Percentiles rank a stretch among this genome's conserved stretches.
Evolutionary conservation across 2,797 vertebrate species (phyloP).

Genomic region (Hirundo rustica): DNA sequence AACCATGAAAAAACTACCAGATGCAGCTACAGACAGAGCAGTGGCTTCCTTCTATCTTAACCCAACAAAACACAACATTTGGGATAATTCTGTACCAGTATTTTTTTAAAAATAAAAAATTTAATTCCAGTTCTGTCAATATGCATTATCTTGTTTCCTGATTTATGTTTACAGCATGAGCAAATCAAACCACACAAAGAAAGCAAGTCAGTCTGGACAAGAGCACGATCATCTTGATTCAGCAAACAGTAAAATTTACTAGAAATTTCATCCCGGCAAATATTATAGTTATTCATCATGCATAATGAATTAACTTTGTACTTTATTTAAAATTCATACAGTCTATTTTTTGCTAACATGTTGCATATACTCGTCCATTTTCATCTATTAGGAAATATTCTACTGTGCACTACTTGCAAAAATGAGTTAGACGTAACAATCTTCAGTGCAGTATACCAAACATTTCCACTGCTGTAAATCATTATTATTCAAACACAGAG

Average conservation of each 20-base stretch:
- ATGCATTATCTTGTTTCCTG: neutral
- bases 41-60: neutral
- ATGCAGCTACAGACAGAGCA: neutral
- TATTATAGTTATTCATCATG: constrained; percentile 28
- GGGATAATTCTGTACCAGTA: neutral
- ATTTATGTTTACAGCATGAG: neutral
- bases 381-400: neutral
- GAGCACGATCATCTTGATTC: neutral
- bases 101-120: neutral
- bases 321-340: constrained; percentile 41
- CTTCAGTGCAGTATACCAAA: neutral
- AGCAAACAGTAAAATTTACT: neutral
- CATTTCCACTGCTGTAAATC: neutral
- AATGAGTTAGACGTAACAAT: neutral
- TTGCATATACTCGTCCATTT: neutral
- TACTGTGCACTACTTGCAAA: neutral
- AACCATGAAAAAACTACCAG: neutral
- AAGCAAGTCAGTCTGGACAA: neutral
- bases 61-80: neutral
- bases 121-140: neutral
- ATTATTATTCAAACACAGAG: neutral
- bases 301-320: constrained; percentile 37
- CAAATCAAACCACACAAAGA: neutral
- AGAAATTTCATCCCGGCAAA: neutral
- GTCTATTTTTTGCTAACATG: neutral